Evolutionary conservation across 2,113 vertebrate species (phyloP), one percentile per base, ranked within the genome.

Genomic region (Psettodes erumei): DNA sequence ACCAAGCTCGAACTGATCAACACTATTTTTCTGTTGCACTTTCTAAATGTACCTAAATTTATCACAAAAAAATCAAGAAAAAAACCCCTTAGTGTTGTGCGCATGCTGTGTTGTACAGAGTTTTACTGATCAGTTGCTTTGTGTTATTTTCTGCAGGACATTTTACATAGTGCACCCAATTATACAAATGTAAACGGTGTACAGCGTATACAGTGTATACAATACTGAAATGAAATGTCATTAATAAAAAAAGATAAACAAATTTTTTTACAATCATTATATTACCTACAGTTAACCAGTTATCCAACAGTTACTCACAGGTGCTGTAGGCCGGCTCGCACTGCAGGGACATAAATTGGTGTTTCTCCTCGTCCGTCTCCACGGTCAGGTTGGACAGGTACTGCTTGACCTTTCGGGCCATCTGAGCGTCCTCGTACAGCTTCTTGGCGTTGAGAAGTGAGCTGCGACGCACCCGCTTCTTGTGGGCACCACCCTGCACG

Each of bases 391-490:
- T 95, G 47, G 95, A 96, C 56, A 99, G 92, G 89, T 99, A 99
- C 80, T 99, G 98, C 89, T 97, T 98, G 70, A 99, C 97, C 90
- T 97, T 98, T 40, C 98, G 93, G 0, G 97, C 96, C 98, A 99
- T 99, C 84, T 98, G 98, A 0, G 98, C 98, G 19, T 99, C 98
- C 85, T 99, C 98, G 0, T 99, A 99, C 1, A 99, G 93, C 83
- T 99, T 99, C 93, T 98, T 99, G 58, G 97, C 97, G 0, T 99
- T 99, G 8, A 99, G 96, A 0, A 99, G 94, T 0, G 98, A 99
- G 91, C 97, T 98, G 79, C 98, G 96, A 0, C 97, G 95, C 1
- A 96, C 95, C 0, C 96, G 95, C 83, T 99, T 99, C 85, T 98
- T 99, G 83, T 99, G 97, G 23, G 93, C 95, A 0, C 95, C 95